These are phyloP conservation scores for Cenopis cana DNA, from an alignment of 2,888 invertebrate species.

Conservation along the genomic window DNA sequence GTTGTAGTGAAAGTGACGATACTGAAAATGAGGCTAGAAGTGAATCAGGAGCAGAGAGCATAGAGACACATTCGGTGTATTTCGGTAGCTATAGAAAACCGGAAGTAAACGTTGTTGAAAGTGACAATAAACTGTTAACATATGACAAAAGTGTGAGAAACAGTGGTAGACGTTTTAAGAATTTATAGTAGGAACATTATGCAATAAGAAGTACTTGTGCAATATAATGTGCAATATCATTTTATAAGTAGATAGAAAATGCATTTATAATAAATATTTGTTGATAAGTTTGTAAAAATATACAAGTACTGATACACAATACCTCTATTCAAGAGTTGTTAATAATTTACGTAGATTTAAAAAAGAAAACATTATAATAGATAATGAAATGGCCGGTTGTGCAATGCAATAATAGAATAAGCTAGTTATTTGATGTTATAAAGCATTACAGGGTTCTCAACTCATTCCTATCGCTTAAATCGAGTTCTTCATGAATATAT, in stretches of 20 bases:
- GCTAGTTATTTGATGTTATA: slow-evolving; percentile 43
- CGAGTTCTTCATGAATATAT: slow-evolving; percentile 38
- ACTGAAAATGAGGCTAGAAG: slow-evolving; percentile 92
- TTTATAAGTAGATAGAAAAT: slow-evolving; percentile 26
- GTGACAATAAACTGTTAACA: slow-evolving; percentile 54
- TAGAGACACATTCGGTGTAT: slow-evolving; percentile 94
- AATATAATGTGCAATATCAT: slow-evolving; percentile 67
- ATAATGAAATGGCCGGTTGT: slow-evolving; percentile 74
- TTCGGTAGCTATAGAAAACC: slow-evolving; percentile 89
- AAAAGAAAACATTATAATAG: too few species aligned
- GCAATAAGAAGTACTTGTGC: slow-evolving; percentile 65
- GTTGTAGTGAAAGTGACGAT: slow-evolving; percentile 91
- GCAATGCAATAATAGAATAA: slow-evolving; percentile 80
- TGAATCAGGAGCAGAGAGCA: slow-evolving; percentile 94
- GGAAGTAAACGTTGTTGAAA: slow-evolving; percentile 61
- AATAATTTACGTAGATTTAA: slow-evolving; percentile 32
- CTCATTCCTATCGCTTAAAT: slow-evolving; percentile 16
- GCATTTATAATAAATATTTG: slow-evolving; percentile 19
- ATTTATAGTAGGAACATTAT: slow-evolving; percentile 54
- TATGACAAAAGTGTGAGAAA: slow-evolving; percentile 57
- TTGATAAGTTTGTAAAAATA: slow-evolving; percentile 34
- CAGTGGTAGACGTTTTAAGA: slow-evolving; percentile 55
- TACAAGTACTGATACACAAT: slow-evolving; percentile 43
- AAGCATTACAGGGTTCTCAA: slow-evolving; percentile 33
- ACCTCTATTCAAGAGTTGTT: slow-evolving; percentile 42